Evolutionary conservation across 2,888 invertebrate species (phyloP).

Genomic region (Drosophila subsilvestris): DNA sequence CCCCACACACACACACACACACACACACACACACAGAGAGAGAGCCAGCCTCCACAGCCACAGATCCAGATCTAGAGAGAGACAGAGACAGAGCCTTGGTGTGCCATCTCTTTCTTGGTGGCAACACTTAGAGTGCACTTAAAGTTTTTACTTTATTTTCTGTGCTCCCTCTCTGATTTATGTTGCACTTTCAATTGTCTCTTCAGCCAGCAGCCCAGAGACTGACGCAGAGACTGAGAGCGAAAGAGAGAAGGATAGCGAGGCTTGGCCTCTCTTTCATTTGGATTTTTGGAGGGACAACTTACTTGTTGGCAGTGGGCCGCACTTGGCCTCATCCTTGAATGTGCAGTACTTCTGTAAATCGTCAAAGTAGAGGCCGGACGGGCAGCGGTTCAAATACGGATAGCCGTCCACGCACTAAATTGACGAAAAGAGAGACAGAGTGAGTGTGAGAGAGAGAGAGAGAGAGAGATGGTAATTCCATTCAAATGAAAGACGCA

Average conservation of each 20-base stretch:
- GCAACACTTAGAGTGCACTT: conserved; percentile 71
- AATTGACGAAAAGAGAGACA: not conserved
- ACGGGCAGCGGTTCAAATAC: conserved; percentile 94
- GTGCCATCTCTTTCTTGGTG: conserved; percentile 6
- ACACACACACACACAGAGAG: conserved; percentile 18
- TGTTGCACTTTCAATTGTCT: conserved; percentile 76
- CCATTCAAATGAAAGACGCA: not conserved
- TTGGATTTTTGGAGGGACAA: conserved; percentile 68
- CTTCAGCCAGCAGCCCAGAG: conserved; percentile 41
- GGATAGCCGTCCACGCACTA: conserved; percentile 96
- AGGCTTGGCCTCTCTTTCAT: not conserved
- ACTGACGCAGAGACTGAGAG: not conserved
- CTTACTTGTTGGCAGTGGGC: conserved; percentile 94
- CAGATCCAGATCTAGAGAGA: not conserved
- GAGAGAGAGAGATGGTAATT: not conserved
- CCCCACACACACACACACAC: conserved; percentile 38
- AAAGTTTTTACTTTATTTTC: conserved; percentile 55
- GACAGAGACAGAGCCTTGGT: not conserved
- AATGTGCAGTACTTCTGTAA: conserved; percentile 95
- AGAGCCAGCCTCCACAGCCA: conserved; percentile 12
- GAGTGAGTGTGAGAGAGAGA: too few relatives aligned
- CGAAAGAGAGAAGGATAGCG: not conserved
- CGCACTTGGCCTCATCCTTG: conserved; percentile 94
- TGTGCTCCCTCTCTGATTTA: conserved; percentile 61
- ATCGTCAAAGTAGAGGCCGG: conserved; percentile 95